A percentile compares a stretch with the other conserved stretches of the same genome.
phyloP scores from a whole-genome alignment of 2,888 invertebrate species.

The Arge pagana region DNA sequence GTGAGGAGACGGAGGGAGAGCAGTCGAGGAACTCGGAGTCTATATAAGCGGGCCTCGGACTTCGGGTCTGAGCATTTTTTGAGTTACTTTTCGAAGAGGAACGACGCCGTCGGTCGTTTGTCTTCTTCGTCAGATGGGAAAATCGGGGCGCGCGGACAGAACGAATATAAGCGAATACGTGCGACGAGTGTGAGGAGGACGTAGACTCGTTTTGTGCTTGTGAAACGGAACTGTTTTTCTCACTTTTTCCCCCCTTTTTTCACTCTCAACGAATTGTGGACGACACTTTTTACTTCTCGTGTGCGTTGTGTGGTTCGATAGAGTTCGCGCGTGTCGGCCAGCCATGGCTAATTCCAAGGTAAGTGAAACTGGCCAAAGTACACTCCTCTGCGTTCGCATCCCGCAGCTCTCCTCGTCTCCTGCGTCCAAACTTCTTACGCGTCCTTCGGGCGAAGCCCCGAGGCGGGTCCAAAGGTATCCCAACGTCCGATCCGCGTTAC shows the following conservation, averaged over 20 bases:
- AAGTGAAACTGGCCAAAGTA: slow-evolving; percentile 33
- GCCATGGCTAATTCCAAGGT: slow-evolving; percentile 51
- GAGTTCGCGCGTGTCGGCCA: slow-evolving; percentile 28
- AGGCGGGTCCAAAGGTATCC: too few relatives aligned
- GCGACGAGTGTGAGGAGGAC: neutral
- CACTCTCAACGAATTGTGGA: neutral
- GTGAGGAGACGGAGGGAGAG: slow-evolving; percentile 11
- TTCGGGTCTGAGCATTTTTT: slow-evolving; percentile 52
- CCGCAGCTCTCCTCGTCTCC: too few relatives aligned
- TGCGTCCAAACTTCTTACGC: too few relatives aligned
- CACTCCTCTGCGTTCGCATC: too few relatives aligned
- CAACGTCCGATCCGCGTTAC: too few relatives aligned
- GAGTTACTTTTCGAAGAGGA: slow-evolving; percentile 33
- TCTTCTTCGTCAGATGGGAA: slow-evolving; percentile 11
- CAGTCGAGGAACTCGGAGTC: slow-evolving; percentile 41
- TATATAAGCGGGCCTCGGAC: slow-evolving; percentile 52
- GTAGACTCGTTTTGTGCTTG: neutral
- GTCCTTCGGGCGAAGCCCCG: too few relatives aligned
- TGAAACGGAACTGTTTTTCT: neutral
- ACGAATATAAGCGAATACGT: neutral
- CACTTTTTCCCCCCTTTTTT: neutral
- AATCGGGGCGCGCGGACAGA: slow-evolving; percentile 5
- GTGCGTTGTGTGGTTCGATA: slow-evolving; percentile 2
- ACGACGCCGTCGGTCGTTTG: slow-evolving; percentile 28
- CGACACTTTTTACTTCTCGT: too few relatives aligned